Evolutionary conservation across 2,888 invertebrate species (phyloP).

Genomic region (Orthosia cruda): DNA sequence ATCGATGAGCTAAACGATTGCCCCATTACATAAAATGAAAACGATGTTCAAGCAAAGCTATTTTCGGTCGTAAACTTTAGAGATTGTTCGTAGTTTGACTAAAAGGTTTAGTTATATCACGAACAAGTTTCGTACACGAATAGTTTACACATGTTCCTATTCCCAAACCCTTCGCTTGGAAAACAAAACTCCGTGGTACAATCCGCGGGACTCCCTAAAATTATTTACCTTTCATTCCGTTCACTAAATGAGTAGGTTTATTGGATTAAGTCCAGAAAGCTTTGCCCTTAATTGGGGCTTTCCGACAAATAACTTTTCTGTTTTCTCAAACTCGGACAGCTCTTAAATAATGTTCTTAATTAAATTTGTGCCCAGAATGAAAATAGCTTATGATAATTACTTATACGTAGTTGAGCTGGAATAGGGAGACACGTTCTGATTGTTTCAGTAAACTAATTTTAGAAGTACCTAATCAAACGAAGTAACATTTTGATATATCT

Average conservation of each 20-base stretch:
- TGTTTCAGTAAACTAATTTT: constrained; percentile 53
- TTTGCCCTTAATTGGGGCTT: constrained; percentile 91
- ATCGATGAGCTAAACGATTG: constrained; percentile 26
- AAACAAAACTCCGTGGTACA: constrained; percentile 80
- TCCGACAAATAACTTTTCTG: constrained; percentile 91
- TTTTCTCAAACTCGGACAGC: constrained; percentile 90
- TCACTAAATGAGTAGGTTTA: constrained; percentile 91
- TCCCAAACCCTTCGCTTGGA: constrained; percentile 72
- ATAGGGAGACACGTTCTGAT: constrained; percentile 30
- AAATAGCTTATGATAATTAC: constrained; percentile 78
- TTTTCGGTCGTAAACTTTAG: constrained; percentile 64
- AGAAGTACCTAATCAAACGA: constrained; percentile 8
- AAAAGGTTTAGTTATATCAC: constrained; percentile 56
- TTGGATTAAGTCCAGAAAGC: constrained; percentile 91
- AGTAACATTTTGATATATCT: constrained; percentile 7
- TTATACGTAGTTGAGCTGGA: constrained; percentile 46
- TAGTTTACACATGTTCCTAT: constrained; percentile 61
- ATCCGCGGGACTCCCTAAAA: constrained; percentile 83
- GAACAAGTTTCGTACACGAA: constrained; percentile 57
- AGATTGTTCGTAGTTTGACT: constrained; percentile 41
- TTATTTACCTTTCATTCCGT: constrained; percentile 90
- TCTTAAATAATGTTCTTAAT: constrained; percentile 89
- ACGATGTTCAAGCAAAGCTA: constrained; percentile 46
- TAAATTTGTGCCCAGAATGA: constrained; percentile 85
- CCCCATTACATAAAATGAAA: constrained; percentile 15